phyloP scores from a whole-genome alignment of 1,140 invertebrate genomes.

The Brachionus calyciflorus region DNA sequence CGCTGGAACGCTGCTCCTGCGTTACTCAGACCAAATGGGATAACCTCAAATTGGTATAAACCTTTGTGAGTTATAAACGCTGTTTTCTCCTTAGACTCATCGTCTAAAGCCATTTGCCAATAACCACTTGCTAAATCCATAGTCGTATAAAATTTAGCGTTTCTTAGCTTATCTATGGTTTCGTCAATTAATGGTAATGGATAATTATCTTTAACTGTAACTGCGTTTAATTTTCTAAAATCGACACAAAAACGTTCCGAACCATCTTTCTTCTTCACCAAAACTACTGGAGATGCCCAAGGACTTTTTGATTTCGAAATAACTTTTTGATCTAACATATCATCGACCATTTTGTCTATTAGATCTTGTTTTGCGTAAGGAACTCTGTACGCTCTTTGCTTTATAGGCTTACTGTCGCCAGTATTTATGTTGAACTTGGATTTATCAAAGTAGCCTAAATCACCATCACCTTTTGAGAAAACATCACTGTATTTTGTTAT shows the following conservation, averaged over 20 bases:
- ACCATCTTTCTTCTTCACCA: conserved; percentile 48
- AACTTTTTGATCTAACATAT: not conserved
- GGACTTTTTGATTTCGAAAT: conserved; percentile 28
- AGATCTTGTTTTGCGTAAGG: not conserved
- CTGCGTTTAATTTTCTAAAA: conserved; percentile 46
- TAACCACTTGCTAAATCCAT: conserved; percentile 3
- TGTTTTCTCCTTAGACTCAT: not conserved
- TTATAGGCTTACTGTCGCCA: not conserved
- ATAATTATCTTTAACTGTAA: conserved; percentile 47
- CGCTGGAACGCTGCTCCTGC: conserved; percentile 56
- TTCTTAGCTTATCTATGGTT: not conserved
- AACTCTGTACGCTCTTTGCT: not conserved
- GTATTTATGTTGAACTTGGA: not conserved
- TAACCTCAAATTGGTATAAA: not conserved
- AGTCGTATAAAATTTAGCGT: not conserved
- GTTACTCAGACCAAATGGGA: conserved; percentile 49
- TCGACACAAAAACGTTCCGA: conserved; percentile 50
- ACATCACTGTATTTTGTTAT: not conserved
- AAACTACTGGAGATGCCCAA: conserved; percentile 50
- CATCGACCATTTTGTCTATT: not conserved
- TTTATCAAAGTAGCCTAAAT: not conserved
- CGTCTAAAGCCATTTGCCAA: not conserved
- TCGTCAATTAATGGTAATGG: not conserved
- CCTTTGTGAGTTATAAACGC: conserved; percentile 29
- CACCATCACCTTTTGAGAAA: not conserved